Evolutionary conservation across 1,140 invertebrate genomes (phyloP).

Genomic region (Sitophilus oryzae): DNA sequence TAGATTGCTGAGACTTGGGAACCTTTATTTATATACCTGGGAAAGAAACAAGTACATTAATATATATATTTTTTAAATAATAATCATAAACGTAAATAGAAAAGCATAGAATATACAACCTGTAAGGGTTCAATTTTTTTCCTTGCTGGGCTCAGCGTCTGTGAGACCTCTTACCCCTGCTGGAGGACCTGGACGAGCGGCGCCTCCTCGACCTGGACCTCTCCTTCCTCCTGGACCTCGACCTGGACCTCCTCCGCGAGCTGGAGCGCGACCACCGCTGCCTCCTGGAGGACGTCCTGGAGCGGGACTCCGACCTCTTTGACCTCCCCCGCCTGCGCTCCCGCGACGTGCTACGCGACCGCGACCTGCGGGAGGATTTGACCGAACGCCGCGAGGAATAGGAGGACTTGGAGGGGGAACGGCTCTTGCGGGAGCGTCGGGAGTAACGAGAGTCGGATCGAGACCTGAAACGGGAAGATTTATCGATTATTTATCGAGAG

Average conservation of each 20-base stretch:
- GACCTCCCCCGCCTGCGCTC: constrained; percentile 15
- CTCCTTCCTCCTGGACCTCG: constrained; percentile 9
- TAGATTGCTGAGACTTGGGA: too few species aligned
- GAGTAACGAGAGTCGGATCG: constrained; percentile 20
- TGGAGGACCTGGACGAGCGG: constrained; percentile 29
- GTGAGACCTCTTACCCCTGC: constrained; percentile 41
- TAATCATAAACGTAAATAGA: too few species aligned
- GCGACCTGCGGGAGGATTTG: constrained; percentile 10
- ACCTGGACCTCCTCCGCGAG: constrained; percentile 18
- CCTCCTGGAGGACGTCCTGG: constrained; percentile 12
- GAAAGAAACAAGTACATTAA: too few species aligned
- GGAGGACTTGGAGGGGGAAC: constrained; percentile 5
- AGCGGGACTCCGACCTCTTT: constrained; percentile 21
- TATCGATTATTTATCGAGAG: too few species aligned
- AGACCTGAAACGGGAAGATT: constrained; percentile 8
- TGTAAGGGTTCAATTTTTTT: constrained; percentile 6
- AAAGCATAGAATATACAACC: constrained; percentile 27
- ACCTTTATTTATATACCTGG: too few species aligned
- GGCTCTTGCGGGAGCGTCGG: constrained; percentile 11
- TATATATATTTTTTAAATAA: too few species aligned
- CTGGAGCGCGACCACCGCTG: constrained; percentile 8
- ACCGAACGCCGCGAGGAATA: constrained; percentile 13
- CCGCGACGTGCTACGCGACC: constrained; percentile 11
- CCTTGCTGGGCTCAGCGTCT: constrained; percentile 30
- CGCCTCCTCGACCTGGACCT: constrained; percentile 15